Evolutionary conservation across 2,113 vertebrate genomes (phyloP).

Genomic region (Halichoerus grypus): DNA sequence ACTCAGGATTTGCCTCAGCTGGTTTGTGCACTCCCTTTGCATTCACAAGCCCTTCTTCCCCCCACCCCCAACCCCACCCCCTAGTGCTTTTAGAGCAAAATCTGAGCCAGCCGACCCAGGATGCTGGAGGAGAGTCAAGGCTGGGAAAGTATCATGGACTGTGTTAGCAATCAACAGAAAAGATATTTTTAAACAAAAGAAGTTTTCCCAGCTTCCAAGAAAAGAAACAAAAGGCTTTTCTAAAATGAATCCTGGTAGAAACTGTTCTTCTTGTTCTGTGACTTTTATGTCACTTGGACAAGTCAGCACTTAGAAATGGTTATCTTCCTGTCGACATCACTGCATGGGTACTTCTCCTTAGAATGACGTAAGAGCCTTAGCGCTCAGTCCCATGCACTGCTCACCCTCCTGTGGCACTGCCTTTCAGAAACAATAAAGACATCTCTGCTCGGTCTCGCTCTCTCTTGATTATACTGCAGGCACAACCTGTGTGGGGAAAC

Average conservation of each 20-base stretch:
- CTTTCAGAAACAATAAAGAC: slow-evolving; percentile 68
- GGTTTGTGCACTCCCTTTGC: neutral
- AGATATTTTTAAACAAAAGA: slow-evolving; percentile 67
- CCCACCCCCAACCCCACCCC: too few relatives aligned
- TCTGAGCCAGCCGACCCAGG: neutral
- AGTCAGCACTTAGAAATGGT: neutral
- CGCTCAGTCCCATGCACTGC: neutral
- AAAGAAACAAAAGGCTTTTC: slow-evolving; percentile 65
- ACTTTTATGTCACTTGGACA: slow-evolving; percentile 24
- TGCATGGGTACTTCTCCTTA: neutral
- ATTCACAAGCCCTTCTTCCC: neutral
- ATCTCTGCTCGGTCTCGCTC: neutral
- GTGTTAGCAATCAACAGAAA: slow-evolving; percentile 58
- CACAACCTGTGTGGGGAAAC: slow-evolving; percentile 80
- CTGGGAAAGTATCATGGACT: neutral
- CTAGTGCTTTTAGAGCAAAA: neutral
- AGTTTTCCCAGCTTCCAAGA: slow-evolving; percentile 49
- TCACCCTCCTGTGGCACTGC: neutral
- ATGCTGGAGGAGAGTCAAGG: slow-evolving; percentile 44
- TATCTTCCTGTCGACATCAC: neutral
- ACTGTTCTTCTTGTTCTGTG: neutral
- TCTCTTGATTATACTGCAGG: slow-evolving; percentile 73
- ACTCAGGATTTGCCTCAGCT: neutral
- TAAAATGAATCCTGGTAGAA: slow-evolving; percentile 51
- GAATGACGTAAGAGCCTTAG: neutral